phyloP scores from a whole-genome alignment of 2,113 vertebrate genomes.

The Melanerpes aurifrons region DNA sequence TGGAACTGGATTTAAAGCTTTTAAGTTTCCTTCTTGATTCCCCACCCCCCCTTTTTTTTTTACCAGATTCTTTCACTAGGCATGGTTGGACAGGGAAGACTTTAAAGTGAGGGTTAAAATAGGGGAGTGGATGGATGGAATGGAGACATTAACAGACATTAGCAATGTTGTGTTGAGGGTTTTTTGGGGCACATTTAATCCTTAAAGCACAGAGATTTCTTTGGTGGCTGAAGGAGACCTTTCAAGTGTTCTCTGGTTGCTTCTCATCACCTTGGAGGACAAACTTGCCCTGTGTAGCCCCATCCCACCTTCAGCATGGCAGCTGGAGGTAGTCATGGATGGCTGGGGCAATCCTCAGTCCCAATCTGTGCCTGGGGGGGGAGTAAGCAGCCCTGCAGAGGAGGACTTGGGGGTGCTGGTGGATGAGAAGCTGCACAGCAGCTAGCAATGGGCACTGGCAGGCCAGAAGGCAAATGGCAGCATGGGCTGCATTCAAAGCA shows the following conservation, averaged over 20 bases:
- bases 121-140: neutral
- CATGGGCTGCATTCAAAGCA: too few species aligned
- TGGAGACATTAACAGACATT: constrained; percentile 6
- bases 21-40: neutral
- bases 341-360: too few species aligned
- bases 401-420: too few species aligned
- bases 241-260: neutral
- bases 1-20: constrained; percentile 58
- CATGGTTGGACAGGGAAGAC: constrained; percentile 27
- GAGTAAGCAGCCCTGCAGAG: too few species aligned
- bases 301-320: neutral
- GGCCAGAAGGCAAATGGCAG: too few species aligned
- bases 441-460: too few species aligned
- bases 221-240: neutral
- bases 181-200: neutral
- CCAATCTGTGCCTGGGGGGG: too few species aligned
- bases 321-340: rapidly evolving
- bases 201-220: neutral
- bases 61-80: constrained; percentile 1
- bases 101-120: constrained; percentile 41
- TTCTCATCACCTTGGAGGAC: neutral
- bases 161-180: neutral
- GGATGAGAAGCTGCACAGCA: too few species aligned
- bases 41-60: too few species aligned
- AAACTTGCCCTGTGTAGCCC: neutral